phyloP scores from a whole-genome alignment of 2,888 invertebrate species.

The Hymenopus coronatus region DNA sequence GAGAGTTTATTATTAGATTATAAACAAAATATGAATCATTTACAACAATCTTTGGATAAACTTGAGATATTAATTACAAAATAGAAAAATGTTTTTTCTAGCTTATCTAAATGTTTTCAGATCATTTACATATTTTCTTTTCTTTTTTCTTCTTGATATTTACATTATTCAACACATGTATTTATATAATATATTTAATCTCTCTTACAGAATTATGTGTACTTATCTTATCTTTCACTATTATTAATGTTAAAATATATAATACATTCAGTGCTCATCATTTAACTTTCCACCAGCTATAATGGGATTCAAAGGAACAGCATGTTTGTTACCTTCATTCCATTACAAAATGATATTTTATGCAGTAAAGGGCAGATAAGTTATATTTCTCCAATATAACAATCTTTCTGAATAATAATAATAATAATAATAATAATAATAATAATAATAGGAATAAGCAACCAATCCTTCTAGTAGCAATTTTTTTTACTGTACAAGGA shows the following conservation, averaged over 20 bases:
- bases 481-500: background rate
- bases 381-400: background rate
- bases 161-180: background rate
- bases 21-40: background rate
- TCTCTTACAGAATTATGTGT: background rate
- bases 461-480: background rate
- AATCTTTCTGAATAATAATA: background rate
- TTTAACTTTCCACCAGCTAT: background rate
- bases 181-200: background rate
- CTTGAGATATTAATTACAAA: background rate
- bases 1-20: background rate
- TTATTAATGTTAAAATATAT: background rate
- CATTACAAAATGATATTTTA: background rate
- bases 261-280: background rate
- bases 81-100: background rate
- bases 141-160: background rate
- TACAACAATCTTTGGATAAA: background rate
- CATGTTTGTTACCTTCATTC: background rate
- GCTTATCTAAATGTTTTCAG: background rate
- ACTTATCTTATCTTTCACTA: background rate
- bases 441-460: background rate
- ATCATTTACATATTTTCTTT: background rate
- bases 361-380: background rate
- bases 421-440: background rate
- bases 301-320: constrained; percentile 4